Base-by-base conservation (phyloP, 1,140 invertebrate genomes). In the Argopecten irradians region DNA sequence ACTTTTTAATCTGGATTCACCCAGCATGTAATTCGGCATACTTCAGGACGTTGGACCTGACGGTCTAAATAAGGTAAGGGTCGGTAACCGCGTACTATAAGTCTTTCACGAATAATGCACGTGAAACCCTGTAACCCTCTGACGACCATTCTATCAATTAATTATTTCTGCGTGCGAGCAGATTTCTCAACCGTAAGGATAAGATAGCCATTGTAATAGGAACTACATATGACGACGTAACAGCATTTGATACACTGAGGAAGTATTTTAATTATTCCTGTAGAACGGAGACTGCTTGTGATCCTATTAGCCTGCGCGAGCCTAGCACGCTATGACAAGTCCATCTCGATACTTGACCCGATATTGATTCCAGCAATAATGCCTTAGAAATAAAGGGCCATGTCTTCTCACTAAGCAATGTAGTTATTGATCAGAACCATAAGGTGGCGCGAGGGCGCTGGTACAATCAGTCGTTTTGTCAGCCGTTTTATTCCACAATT, bases 61-160 rank as follows among this genome's bases (percentile, higher is more conserved):
- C 55, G n/a, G 55, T 71, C 14, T n/a, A 28, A 71, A 71, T n/a
- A 71, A 28, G 55, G 43, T 46, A 19, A 46, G 43, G 55, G n/a
- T 71, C 55, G n/a, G 55, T 46, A 28, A 71, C 22, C 55, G 55
- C 55, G 55, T 28, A n/a, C 55, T 5, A 28, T n/a, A n/a, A 71
- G 8, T 71, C 43, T 2, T 46, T 19, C 43, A 71, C 55, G 1
- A 5, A 28, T 0, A n/a, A n/a, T 28, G 22, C 55, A n/a, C 28
- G 55, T 71, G 55, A 28, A 71, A 71, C 55, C 55, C 55, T 71
- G 55, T 71, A 71, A 71, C 16, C 5, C 55, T 16, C 0, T 71
- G 55, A 71, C 55, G 55, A n/a, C 55, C 55, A 71, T 71, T 71
- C 55, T n/a, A 71, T 71, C 55, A 71, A 71, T 71, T 71, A 71